phyloP scores from a whole-genome alignment of 2,113 vertebrate species.

The Tyto alba region DNA sequence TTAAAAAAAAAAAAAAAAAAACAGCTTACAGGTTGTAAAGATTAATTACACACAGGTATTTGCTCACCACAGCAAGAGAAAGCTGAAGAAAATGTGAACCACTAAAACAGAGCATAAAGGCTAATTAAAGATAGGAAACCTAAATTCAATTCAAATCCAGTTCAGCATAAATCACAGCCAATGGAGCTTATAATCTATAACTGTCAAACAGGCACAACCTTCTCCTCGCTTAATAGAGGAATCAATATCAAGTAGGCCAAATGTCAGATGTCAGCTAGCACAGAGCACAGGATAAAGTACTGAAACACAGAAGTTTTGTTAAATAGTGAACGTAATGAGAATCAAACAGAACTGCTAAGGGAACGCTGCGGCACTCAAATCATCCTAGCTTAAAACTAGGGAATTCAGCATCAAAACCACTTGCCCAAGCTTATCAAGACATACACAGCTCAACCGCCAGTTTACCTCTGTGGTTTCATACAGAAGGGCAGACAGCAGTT shows the following conservation, averaged over 20 bases:
- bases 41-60: not conserved
- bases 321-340: not conserved
- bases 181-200: not conserved
- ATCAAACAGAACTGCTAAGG: not conserved
- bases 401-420: not conserved
- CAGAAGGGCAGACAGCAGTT: not conserved
- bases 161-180: not conserved
- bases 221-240: not conserved
- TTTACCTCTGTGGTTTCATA: not conserved
- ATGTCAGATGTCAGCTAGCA: not conserved
- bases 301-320: not conserved
- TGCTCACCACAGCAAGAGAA: not conserved
- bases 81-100: not conserved
- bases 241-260: slow-evolving; percentile 17
- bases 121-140: not conserved
- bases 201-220: not conserved
- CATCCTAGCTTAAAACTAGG: not conserved
- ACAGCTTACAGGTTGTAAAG: not conserved
- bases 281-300: not conserved
- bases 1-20: too few species aligned
- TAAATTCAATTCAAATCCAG: not conserved
- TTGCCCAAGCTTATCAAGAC: not conserved
- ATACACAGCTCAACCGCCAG: not conserved
- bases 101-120: not conserved
- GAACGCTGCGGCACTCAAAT: not conserved